Percentiles rank a stretch among this genome's conserved stretches.
Evolutionary conservation across 2,113 vertebrate genomes (phyloP).

Genomic region (Coturnix japonica): DNA sequence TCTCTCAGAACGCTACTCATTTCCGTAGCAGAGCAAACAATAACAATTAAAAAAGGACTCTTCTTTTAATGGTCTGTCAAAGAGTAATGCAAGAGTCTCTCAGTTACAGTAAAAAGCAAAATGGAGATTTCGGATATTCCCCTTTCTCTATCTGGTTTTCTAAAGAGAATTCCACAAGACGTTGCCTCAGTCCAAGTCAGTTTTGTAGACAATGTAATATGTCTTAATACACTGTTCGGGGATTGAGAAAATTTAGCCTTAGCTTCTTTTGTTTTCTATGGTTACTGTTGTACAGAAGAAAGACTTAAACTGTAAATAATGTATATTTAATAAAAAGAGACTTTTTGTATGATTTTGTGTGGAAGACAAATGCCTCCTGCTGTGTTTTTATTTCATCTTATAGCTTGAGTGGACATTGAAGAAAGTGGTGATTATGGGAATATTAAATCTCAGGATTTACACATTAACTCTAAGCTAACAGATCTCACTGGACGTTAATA

Average conservation of each 20-base stretch:
- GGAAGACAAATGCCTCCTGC: slow-evolving; percentile 71
- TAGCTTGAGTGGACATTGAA: slow-evolving; percentile 30
- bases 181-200: slow-evolving; percentile 76
- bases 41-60: not conserved
- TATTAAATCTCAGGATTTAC: not conserved
- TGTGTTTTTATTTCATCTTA: slow-evolving; percentile 67
- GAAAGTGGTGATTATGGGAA: not conserved
- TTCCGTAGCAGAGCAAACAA: not conserved
- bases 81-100: slow-evolving; percentile 53
- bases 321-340: slow-evolving; percentile 94
- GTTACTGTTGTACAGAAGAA: slow-evolving; percentile 87
- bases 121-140: slow-evolving; percentile 58
- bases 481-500: not conserved
- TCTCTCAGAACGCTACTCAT: slow-evolving; percentile 1
- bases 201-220: slow-evolving; percentile 78
- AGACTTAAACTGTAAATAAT: slow-evolving; percentile 88
- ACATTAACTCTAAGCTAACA: slow-evolving; percentile 10
- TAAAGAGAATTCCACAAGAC: slow-evolving; percentile 69
- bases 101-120: slow-evolving; percentile 67
- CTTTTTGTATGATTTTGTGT: slow-evolving; percentile 87
- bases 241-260: slow-evolving; percentile 76
- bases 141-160: slow-evolving; percentile 69
- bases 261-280: slow-evolving; percentile 88
- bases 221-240: slow-evolving; percentile 75
- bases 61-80: not conserved